Percentiles rank a stretch among this genome's conserved stretches.
These are phyloP conservation scores for Tarsius wallacei DNA, from an alignment of 2,797 vertebrate genomes.

Conservation along the genomic window DNA sequence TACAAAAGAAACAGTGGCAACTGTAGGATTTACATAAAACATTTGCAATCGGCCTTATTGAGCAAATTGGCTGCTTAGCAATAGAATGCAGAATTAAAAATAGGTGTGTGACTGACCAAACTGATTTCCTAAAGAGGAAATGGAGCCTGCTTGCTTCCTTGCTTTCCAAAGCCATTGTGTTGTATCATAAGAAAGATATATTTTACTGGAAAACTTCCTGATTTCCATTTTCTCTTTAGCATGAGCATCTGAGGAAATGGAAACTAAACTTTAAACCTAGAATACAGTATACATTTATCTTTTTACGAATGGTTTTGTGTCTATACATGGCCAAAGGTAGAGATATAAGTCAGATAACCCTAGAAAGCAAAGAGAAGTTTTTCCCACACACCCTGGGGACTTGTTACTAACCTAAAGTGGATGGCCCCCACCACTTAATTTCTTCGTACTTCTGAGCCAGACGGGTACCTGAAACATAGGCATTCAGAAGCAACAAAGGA, in stretches of 20 bases:
- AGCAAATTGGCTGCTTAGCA: constrained; percentile 40
- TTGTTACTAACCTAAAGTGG: not conserved
- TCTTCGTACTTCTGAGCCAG: not conserved
- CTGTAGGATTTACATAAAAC: constrained; percentile 64
- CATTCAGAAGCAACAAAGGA: not conserved
- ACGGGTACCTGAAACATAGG: not conserved
- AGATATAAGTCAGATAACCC: not conserved
- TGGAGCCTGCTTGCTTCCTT: not conserved
- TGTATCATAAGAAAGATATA: not conserved
- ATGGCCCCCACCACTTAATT: not conserved
- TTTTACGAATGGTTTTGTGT: constrained; percentile 36
- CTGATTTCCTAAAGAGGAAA: constrained; percentile 35
- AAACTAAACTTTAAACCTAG: not conserved
- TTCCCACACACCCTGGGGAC: not conserved
- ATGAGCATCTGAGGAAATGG: not conserved
- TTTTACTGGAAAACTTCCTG: not conserved
- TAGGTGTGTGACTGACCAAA: not conserved
- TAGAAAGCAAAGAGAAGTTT: not conserved
- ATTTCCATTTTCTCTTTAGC: not conserved
- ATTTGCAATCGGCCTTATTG: constrained; percentile 63
- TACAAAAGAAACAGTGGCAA: constrained; percentile 61
- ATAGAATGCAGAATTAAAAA: constrained; percentile 58
- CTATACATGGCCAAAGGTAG: not conserved
- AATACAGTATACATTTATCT: not conserved
- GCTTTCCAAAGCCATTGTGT: not conserved